These are phyloP conservation scores for Actinernus sp. DNA, from an alignment of 92 coral and sea anemone genomes.

Conservation along the genomic window DNA sequence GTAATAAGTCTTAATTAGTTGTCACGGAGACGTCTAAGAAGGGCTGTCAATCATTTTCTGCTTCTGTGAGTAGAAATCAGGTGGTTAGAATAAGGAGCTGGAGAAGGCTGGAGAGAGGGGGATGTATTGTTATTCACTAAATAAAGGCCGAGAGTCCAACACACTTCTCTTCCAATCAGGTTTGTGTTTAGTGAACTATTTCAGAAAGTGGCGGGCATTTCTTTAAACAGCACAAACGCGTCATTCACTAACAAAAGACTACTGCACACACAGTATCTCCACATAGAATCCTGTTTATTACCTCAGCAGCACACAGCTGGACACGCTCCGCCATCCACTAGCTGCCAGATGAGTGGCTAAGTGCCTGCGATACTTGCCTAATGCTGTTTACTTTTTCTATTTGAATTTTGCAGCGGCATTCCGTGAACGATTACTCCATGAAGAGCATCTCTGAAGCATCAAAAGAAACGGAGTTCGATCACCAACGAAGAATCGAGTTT, in stretches of 20 bases:
- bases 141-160: conserved; percentile 48
- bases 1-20: conserved; percentile 87
- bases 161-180: conserved; percentile 54
- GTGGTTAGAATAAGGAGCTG: conserved; percentile 40
- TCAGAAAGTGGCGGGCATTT: background rate
- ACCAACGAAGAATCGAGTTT: background rate
- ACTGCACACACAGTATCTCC: background rate
- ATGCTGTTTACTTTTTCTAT: background rate
- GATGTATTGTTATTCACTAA: background rate
- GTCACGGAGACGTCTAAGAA: conserved; percentile 53
- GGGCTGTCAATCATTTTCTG: conserved; percentile 75
- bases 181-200: background rate
- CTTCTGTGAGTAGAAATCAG: background rate
- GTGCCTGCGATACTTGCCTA: background rate
- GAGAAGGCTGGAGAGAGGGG: conserved; percentile 12
- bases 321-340: no score
- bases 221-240: background rate
- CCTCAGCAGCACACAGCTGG: background rate
- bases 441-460: background rate
- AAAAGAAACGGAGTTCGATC: no score
- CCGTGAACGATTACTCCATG: background rate
- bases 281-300: background rate
- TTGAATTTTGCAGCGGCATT: conserved; percentile 1
- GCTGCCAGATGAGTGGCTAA: no score
- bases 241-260: background rate